phyloP scores from a whole-genome alignment of 2,888 invertebrate species.

The Drosophila eohydei region DNA sequence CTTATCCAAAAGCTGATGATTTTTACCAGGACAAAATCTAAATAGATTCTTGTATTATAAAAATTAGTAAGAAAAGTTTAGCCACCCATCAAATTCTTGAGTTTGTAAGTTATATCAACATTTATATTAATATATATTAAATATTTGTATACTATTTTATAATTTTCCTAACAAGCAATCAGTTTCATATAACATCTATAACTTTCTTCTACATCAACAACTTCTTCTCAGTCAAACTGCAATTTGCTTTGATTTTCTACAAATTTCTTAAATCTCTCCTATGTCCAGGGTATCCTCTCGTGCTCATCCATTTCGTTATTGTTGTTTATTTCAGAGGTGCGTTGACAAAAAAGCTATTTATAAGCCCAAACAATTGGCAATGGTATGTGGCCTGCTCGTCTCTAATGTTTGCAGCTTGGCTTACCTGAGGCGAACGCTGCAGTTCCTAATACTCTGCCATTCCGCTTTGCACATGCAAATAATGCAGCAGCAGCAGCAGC shows the following conservation, averaged over 20 bases:
- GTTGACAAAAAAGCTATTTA: slow-evolving; percentile 73
- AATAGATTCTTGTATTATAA: too few species aligned
- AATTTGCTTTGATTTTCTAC: neutral
- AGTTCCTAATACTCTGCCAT: slow-evolving; percentile 30
- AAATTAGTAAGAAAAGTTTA: too few species aligned
- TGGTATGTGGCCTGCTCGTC: slow-evolving; percentile 32
- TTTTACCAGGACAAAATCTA: too few species aligned
- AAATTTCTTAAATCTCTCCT: neutral
- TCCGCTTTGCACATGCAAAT: slow-evolving; percentile 66
- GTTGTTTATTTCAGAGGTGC: slow-evolving; percentile 52
- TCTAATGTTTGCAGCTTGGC: slow-evolving; percentile 41
- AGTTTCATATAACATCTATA: too few species aligned
- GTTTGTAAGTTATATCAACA: too few species aligned
- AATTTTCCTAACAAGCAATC: too few species aligned
- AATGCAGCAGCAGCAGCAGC: slow-evolving; percentile 35
- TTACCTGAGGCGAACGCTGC: slow-evolving; percentile 38
- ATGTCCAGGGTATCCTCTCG: slow-evolving; percentile 1
- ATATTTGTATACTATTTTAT: too few species aligned
- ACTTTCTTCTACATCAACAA: neutral
- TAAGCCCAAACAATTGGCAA: slow-evolving; percentile 54
- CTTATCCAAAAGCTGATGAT: too few species aligned
- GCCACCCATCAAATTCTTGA: too few species aligned
- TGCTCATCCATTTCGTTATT: neutral
- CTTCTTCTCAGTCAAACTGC: neutral
- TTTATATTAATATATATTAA: too few species aligned